Evolutionary conservation across 1,140 invertebrate genomes (phyloP).

Genomic region (Drosophila serrata): DNA sequence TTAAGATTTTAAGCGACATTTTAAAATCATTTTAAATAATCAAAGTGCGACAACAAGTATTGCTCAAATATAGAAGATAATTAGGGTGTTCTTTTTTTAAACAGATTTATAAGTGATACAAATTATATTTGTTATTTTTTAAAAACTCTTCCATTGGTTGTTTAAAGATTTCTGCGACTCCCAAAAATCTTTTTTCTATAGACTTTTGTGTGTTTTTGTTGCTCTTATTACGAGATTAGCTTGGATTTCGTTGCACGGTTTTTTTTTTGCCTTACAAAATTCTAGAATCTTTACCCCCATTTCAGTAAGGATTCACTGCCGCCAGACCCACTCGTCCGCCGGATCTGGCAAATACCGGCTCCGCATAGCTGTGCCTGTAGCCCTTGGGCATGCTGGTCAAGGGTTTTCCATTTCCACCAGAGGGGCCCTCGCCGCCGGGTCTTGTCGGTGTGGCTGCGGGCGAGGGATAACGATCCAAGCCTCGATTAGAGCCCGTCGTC

Average conservation of each 20-base stretch:
- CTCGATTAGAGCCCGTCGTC: constrained; percentile 33
- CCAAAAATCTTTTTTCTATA: constrained; percentile 2
- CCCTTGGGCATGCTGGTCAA: constrained; percentile 80
- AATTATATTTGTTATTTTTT: background rate
- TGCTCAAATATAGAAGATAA: background rate
- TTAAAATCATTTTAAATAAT: background rate
- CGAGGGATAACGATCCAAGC: constrained; percentile 63
- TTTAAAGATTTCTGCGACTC: background rate
- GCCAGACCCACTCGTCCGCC: constrained; percentile 82
- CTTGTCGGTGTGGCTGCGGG: constrained; percentile 59
- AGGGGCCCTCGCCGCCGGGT: constrained; percentile 11
- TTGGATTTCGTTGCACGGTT: constrained; percentile 59
- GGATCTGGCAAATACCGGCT: constrained; percentile 83
- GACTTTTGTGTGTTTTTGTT: background rate
- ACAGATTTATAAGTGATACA: background rate
- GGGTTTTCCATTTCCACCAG: constrained; percentile 51
- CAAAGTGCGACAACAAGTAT: background rate
- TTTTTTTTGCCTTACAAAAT: background rate
- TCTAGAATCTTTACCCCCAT: background rate
- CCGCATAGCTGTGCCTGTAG: constrained; percentile 87
- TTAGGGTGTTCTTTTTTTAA: background rate
- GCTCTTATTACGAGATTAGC: constrained; percentile 31
- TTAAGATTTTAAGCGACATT: background rate
- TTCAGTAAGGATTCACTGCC: constrained; percentile 82
- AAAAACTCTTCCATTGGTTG: background rate